Conservation (phyloP, 2,113 vertebrate species). For the Sylvietta virens region DNA sequence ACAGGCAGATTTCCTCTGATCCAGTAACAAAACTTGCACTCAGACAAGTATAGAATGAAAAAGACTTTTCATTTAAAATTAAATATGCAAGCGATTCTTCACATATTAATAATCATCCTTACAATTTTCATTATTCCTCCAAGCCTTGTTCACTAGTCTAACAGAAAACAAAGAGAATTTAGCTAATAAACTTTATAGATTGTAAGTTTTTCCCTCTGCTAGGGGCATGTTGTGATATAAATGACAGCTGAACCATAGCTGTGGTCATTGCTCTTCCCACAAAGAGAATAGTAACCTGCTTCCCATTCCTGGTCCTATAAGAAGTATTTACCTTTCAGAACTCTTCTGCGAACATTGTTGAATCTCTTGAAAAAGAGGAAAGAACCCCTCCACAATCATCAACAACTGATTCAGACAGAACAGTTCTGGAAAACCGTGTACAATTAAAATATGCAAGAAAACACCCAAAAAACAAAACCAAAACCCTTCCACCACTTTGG, state of each 20-base stretch:
- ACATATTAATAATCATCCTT: no score
- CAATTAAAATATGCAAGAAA: fast-evolving
- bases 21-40: background rate
- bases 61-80: background rate
- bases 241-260: background rate
- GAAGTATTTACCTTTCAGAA: background rate
- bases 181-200: background rate
- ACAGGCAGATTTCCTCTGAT: background rate
- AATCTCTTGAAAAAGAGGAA: background rate
- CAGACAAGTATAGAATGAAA: background rate
- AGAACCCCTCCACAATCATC: background rate
- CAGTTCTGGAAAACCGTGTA: background rate
- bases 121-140: background rate
- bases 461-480: fast-evolving
- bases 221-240: background rate
- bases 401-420: background rate
- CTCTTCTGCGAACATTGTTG: background rate
- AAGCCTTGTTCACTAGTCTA: background rate
- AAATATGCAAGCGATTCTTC: background rate
- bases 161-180: background rate
- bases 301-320: background rate
- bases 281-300: background rate
- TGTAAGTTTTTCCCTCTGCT: background rate
- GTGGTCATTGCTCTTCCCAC: background rate
- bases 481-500: fast-evolving